A percentile compares a stretch with the other conserved stretches of the same genome.
Conservation (phyloP, 1,140 invertebrate genomes). For the Lepidostoma basale region DNA sequence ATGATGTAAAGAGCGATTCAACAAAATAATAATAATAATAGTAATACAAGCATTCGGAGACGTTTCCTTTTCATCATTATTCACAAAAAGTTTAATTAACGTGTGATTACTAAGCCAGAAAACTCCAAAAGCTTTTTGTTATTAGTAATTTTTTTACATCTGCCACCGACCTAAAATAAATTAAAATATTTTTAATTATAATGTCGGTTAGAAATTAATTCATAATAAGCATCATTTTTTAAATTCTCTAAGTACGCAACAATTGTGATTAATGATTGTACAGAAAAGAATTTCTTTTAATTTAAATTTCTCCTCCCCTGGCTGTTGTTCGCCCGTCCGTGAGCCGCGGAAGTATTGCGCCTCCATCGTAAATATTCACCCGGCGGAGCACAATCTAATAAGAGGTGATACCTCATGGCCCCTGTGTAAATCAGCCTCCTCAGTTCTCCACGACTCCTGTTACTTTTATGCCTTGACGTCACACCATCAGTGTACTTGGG, state of each 20-base stretch:
- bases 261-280: background rate
- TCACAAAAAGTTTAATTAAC: no score
- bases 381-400: slow-evolving; percentile 36
- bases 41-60: no score
- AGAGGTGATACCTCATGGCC: slow-evolving; percentile 35
- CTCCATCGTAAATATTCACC: slow-evolving; percentile 38
- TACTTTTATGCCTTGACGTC: background rate
- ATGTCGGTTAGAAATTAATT: no score
- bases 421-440: slow-evolving; percentile 33
- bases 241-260: background rate
- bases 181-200: background rate
- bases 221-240: background rate
- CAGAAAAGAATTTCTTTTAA: background rate
- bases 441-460: background rate
- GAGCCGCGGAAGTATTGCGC: slow-evolving; percentile 32
- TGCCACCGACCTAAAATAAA: background rate
- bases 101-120: no score
- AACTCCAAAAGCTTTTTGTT: no score
- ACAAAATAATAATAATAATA: no score
- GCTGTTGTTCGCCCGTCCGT: slow-evolving; percentile 9
- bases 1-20: no score
- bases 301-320: slow-evolving; percentile 6
- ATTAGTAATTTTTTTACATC: no score
- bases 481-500: background rate
- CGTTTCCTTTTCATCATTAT: no score